Percentiles rank a stretch among this genome's conserved stretches.
These are phyloP conservation scores for Tamias sibiricus DNA, from an alignment of 2,113 vertebrate genomes.

Conservation along the genomic window DNA sequence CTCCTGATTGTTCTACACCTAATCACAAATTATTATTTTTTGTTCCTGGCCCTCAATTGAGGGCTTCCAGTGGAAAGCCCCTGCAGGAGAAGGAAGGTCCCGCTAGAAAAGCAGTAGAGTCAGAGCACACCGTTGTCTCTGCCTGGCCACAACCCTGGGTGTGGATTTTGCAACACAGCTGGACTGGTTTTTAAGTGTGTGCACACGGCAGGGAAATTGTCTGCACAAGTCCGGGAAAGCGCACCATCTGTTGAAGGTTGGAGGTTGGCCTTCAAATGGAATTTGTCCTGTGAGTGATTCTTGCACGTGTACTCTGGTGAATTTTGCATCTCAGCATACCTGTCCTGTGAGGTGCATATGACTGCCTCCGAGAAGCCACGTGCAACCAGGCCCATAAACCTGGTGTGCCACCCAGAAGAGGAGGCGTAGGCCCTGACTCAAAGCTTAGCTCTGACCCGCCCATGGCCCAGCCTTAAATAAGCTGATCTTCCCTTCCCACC, in stretches of 20 bases:
- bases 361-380: neutral
- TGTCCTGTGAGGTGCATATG: neutral
- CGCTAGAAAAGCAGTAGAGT: neutral
- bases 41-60: neutral
- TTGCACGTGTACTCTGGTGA: neutral
- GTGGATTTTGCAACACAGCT: constrained; percentile 43
- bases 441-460: neutral
- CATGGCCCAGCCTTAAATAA: rapidly evolving
- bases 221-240: neutral
- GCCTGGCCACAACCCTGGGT: neutral
- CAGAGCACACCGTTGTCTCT: neutral
- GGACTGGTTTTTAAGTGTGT: neutral
- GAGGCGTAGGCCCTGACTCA: rapidly evolving
- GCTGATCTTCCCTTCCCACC: neutral
- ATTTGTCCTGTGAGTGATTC: neutral
- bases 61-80: neutral
- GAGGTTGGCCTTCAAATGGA: neutral
- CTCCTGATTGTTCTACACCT: rapidly evolving
- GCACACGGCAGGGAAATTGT: neutral
- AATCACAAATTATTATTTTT: neutral
- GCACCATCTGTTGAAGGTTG: constrained; percentile 49
- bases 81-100: neutral
- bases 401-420: rapidly evolving
- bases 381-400: too few species aligned
- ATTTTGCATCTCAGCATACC: rapidly evolving